Base-by-base conservation (phyloP, 2,888 invertebrate genomes). In the Apantesis nais region DNA sequence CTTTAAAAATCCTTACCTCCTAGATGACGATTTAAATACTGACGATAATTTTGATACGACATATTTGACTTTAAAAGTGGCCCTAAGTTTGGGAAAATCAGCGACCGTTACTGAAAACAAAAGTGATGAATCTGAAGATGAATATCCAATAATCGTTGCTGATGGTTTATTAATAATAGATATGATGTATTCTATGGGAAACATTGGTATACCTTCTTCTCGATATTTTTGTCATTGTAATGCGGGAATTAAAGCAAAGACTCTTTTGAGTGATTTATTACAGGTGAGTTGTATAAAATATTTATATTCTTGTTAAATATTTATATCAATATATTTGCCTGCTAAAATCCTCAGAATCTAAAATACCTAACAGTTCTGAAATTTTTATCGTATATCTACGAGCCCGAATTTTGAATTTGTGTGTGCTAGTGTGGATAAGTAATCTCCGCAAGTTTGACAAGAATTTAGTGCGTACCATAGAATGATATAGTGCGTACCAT, bases 111-210 rank as follows among this genome's bases (percentile, higher is more conserved):
- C 12, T 5, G 71, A 75, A 44, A 75, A 77, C 22, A 31, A 48
- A 58, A 68, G 44, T 4, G 39, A 29, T 41, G 63, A 52, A 37
- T 3, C 52, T 0, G 16, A 31, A 11, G 0, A 55, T 22, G 19
- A 2, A 12, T 89, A 86, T 68, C 90, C 91, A 44, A 86, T 94
- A 55, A 85, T 94, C 25, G 78, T 94, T 63, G 82, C 88, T n/a
- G 94, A 94, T 81, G 94, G 94, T 55, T 81, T 94, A 62, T 78
- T 91, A 25, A 81, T 88, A 16, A 75, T 94, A 69, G 89, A 93
- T 77, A 90, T 94, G 73, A 66, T 94, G 37, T 84, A 83, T 66
- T 83, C 84, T 41, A 74, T 93, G 62, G 88, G 90, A 11, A 87
- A 85, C 67, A 84, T 87, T 70, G 84, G 86, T 76, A 71, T 93